Conservation (phyloP, 2,113 vertebrate species). For the Percina caprodes region DNA sequence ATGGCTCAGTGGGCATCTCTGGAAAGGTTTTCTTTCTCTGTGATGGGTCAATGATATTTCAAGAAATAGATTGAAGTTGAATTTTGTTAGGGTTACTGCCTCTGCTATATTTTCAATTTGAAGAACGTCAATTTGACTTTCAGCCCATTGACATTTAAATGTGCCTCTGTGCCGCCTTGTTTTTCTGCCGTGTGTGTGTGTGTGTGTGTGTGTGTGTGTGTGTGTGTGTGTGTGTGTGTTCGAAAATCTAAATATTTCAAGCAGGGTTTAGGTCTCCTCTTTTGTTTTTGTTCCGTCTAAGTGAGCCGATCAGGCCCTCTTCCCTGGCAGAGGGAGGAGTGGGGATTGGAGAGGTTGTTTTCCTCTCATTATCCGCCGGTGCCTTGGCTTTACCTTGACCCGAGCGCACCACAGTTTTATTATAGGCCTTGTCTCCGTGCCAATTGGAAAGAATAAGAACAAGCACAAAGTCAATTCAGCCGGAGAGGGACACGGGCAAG, state of each 20-base stretch:
- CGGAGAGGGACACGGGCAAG: constrained; percentile 9
- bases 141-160: constrained; percentile 45
- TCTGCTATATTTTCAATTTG: constrained; percentile 11
- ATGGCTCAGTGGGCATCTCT: constrained; percentile 3
- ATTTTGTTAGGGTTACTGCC: constrained; percentile 14
- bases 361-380: constrained; percentile 57
- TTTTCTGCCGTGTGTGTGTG: neutral
- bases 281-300: neutral
- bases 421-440: constrained; percentile 46
- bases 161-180: neutral
- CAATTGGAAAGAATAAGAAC: constrained; percentile 53
- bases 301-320: neutral
- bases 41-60: constrained; percentile 31
- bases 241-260: constrained; percentile 47
- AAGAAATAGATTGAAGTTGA: constrained; percentile 32
- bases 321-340: constrained; percentile 9
- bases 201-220: neutral
- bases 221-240: neutral
- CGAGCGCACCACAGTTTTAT: constrained; percentile 49
- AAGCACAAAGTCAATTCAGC: constrained; percentile 54
- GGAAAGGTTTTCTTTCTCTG: constrained; percentile 23
- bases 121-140: constrained; percentile 30
- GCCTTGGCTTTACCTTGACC: constrained; percentile 67
- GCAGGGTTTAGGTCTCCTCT: neutral
- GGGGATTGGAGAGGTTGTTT: constrained; percentile 33